Percentiles rank a stretch among this genome's conserved stretches.
These are phyloP conservation scores for Sycophila texana DNA, from an alignment of 2,888 invertebrate genomes.

Conservation along the genomic window DNA sequence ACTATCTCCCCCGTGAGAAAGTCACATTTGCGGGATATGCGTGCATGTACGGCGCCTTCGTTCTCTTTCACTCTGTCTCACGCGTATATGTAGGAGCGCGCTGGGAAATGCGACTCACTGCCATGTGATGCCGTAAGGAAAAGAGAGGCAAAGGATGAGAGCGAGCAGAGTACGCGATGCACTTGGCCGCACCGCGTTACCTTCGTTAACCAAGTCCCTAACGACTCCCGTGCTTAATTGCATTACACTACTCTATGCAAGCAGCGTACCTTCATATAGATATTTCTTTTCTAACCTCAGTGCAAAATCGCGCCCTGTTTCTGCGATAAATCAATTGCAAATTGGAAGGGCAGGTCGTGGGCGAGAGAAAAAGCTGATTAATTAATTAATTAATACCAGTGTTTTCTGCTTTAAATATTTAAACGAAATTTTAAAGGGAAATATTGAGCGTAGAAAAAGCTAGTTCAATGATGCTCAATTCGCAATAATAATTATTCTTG, in stretches of 20 bases:
- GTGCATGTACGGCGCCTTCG: background rate
- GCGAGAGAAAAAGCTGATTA: too few relatives aligned
- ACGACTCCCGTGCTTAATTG: slow-evolving; percentile 48
- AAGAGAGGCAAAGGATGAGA: background rate
- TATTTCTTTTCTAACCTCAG: too few relatives aligned
- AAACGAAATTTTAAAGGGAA: too few relatives aligned
- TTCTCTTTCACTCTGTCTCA: background rate
- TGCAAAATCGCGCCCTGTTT: background rate
- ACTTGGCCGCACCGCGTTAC: slow-evolving; percentile 17
- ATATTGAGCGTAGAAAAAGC: too few relatives aligned
- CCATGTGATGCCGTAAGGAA: background rate
- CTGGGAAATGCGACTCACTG: background rate
- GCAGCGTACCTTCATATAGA: too few relatives aligned
- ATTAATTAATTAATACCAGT: too few relatives aligned
- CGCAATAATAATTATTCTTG: too few relatives aligned
- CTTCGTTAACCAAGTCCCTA: slow-evolving; percentile 52
- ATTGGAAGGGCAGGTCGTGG: too few relatives aligned
- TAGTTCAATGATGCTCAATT: too few relatives aligned
- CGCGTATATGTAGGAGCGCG: slow-evolving; percentile 1
- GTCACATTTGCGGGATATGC: background rate
- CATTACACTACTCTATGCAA: slow-evolving; percentile 17
- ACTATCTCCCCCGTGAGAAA: slow-evolving; percentile 42
- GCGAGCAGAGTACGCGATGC: background rate
- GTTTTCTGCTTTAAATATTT: too few relatives aligned
- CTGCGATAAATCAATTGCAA: too few relatives aligned